Percentiles rank a stretch among this genome's conserved stretches.
phyloP scores from a whole-genome alignment of 1,140 invertebrate genomes.

The Platyura marginata region DNA sequence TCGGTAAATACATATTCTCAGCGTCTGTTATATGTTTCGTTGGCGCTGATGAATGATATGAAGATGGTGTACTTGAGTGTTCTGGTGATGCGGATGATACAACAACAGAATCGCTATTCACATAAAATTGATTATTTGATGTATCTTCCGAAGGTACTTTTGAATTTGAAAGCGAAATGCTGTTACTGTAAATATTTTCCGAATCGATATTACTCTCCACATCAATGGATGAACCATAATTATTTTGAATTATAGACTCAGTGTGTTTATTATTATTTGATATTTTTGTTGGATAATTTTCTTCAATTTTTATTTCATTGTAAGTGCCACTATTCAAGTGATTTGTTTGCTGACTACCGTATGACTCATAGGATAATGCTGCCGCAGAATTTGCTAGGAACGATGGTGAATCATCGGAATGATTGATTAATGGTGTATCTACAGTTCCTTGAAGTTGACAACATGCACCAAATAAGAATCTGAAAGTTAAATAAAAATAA shows the following conservation, averaged over 20 bases:
- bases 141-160: no score
- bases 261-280: neutral
- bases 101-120: conserved; percentile 17
- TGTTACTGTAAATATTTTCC: neutral
- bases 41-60: conserved; percentile 19
- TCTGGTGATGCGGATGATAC: conserved; percentile 8
- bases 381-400: neutral
- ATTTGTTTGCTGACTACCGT: neutral
- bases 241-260: neutral
- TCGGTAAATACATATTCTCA: neutral
- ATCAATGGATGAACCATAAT: neutral
- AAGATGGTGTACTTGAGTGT: conserved; percentile 9
- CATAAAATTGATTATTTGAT: conserved; percentile 10
- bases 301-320: neutral
- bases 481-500: neutral
- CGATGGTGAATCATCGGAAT: neutral
- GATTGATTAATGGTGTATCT: conserved; percentile 6
- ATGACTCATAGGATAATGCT: neutral
- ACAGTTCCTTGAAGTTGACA: conserved; percentile 42
- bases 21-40: conserved; percentile 10
- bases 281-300: no score
- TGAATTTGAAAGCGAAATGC: neutral
- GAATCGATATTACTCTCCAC: neutral
- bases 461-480: conserved; percentile 79
- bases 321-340: neutral